A percentile compares a stretch with the other conserved stretches of the same genome.
These are phyloP conservation scores for Cyclophora albipunctata DNA, from an alignment of 2,888 invertebrate genomes.

Conservation along the genomic window DNA sequence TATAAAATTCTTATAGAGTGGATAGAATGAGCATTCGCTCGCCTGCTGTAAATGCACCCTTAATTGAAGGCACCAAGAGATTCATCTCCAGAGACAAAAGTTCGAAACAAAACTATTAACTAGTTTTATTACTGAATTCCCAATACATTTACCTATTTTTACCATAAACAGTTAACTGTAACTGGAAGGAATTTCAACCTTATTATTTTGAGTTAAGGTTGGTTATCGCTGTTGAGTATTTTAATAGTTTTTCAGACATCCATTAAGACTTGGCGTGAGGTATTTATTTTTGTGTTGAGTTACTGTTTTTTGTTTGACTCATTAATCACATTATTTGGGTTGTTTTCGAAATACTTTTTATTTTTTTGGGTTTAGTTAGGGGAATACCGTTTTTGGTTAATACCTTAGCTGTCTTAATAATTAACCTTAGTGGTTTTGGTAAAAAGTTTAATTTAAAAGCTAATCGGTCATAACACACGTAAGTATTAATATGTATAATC, in stretches of 20 bases:
- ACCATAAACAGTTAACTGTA: background rate
- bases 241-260: slow-evolving; percentile 27
- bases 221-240: background rate
- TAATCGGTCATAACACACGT: no score
- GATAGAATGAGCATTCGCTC: no score
- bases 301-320: slow-evolving; percentile 27
- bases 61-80: background rate
- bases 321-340: no score
- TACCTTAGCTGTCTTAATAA: no score
- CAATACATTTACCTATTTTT: background rate
- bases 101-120: background rate
- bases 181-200: background rate
- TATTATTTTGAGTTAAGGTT: background rate
- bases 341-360: no score
- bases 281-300: slow-evolving; percentile 35
- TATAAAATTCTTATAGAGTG: no score
- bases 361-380: no score
- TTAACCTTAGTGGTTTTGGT: no score
- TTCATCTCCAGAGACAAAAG: background rate
- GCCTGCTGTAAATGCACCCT: background rate
- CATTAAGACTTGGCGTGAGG: slow-evolving; percentile 35
- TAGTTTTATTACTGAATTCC: background rate
- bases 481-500: no score
- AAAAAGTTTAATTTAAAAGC: no score
- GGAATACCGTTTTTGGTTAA: no score